Evolutionary conservation across 2,113 vertebrate species (phyloP).

Genomic region (Phyllopteryx taeniolatus): DNA sequence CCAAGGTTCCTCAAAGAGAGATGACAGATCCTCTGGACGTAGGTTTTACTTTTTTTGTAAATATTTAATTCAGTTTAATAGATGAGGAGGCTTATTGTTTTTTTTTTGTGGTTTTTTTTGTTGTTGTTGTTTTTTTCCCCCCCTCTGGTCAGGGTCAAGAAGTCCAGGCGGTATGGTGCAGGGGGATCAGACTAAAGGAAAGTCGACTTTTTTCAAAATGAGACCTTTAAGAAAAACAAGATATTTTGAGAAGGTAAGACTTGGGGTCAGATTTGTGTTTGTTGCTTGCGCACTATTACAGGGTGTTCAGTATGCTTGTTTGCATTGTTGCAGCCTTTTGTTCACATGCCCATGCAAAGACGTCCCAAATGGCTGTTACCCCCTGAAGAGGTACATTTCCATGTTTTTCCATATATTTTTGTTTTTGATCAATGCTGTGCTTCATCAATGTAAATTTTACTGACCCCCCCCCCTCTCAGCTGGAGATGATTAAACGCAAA

Average conservation of each 20-base stretch:
- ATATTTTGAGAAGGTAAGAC: slow-evolving; percentile 85
- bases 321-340: slow-evolving; percentile 53
- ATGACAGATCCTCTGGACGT: slow-evolving; percentile 90
- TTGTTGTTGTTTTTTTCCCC: not conserved
- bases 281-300: not conserved
- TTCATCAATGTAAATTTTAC: not conserved
- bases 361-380: slow-evolving; percentile 73
- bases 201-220: slow-evolving; percentile 73
- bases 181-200: slow-evolving; percentile 81
- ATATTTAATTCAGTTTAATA: not conserved
- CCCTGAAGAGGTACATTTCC: slow-evolving; percentile 67
- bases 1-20: slow-evolving; percentile 81
- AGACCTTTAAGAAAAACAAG: slow-evolving; percentile 83
- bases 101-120: not conserved
- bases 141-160: slow-evolving; percentile 72
- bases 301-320: not conserved
- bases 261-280: not conserved
- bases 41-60: slow-evolving; percentile 50
- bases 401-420: not conserved
- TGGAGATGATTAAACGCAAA: slow-evolving; percentile 79
- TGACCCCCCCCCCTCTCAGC: slow-evolving; percentile 28
- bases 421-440: not conserved
- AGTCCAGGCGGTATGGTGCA: slow-evolving; percentile 84
- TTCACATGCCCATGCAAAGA: slow-evolving; percentile 62
- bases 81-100: not conserved